Evolutionary conservation across 1,140 invertebrate species (phyloP), one percentile per base, ranked within the genome.

Genomic region (Brachionus paranguensis): DNA sequence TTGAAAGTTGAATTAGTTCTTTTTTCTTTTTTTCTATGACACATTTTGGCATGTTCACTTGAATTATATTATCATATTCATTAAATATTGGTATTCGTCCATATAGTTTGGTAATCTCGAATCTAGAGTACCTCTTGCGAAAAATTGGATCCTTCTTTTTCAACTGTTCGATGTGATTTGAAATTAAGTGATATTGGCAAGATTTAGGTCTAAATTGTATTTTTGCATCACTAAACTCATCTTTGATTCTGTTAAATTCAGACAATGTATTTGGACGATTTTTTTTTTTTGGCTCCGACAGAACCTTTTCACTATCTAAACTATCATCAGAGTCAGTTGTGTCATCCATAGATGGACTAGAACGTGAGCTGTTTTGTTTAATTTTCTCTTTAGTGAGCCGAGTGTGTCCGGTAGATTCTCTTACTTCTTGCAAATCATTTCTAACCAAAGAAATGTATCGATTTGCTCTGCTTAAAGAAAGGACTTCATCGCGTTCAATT

Each of bases 21-120:
- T 50, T 76, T 50, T 76, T 76, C 43, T 76, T 76, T 50, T 47
- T 33, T 76, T 76, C 72, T 6, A 76, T 76, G 2, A 76, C 72
- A 6, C 43, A 27, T 50, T 76, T 76, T 8, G 72, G 24, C 8
- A 76, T 3, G 27, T 50, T 76, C 1, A 76, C 43, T 14, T 76
- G 41, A 10, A 76, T 27, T 50, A n/a, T 50, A 76, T 50, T 47
- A 8, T 76, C 72, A 27, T 53, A 8, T 11, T 50, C 17, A 50
- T 50, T 50, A 76, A 76, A 76, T 10, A 50, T 7, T 14, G 72
- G 72, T 27, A 50, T 47, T 7, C 72, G 43, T 20, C 72, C 72
- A 27, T 50, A 27, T 6, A 27, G 17, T 76, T 76, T 76, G n/a
- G 72, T 47, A 20, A 50, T 6, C 27, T 50, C 43, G 27, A 76